These are phyloP conservation scores for Diorhabda elongata DNA, from an alignment of 1,140 invertebrate genomes.

Conservation along the genomic window DNA sequence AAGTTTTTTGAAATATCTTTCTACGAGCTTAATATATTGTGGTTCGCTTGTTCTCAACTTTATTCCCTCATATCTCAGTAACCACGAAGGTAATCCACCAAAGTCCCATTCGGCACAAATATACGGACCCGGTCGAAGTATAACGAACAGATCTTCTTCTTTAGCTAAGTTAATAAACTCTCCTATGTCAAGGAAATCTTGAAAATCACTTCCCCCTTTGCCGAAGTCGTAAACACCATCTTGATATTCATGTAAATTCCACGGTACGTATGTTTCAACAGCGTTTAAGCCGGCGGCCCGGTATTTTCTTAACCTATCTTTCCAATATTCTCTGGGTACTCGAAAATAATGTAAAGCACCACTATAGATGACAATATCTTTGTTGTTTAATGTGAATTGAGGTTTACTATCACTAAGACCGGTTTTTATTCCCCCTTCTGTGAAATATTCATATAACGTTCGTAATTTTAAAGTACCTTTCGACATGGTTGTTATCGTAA, in stretches of 20 bases:
- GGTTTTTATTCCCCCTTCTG: slow-evolving; percentile 30
- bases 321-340: slow-evolving; percentile 58
- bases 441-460: slow-evolving; percentile 42
- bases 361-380: slow-evolving; percentile 37
- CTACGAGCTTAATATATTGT: slow-evolving; percentile 50
- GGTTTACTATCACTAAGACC: slow-evolving; percentile 30
- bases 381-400: slow-evolving; percentile 35
- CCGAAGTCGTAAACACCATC: slow-evolving; percentile 60
- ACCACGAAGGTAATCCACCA: slow-evolving; percentile 37
- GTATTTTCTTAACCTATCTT: slow-evolving; percentile 30
- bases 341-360: slow-evolving; percentile 93
- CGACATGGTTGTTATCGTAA: not conserved
- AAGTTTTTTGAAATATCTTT: slow-evolving; percentile 50
- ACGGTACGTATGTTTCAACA: slow-evolving; percentile 90
- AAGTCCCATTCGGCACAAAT: slow-evolving; percentile 83
- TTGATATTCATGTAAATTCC: slow-evolving; percentile 82
- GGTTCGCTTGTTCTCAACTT: slow-evolving; percentile 50
- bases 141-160: slow-evolving; percentile 75
- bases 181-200: slow-evolving; percentile 50
- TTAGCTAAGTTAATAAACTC: slow-evolving; percentile 77
- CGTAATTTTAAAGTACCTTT: slow-evolving; percentile 20
- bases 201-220: slow-evolving; percentile 64
- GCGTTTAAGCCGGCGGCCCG: slow-evolving; percentile 74
- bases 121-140: slow-evolving; percentile 87
- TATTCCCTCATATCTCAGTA: slow-evolving; percentile 35